Conservation (phyloP, 1,140 invertebrate genomes). For the Zaprionus inermis region DNA sequence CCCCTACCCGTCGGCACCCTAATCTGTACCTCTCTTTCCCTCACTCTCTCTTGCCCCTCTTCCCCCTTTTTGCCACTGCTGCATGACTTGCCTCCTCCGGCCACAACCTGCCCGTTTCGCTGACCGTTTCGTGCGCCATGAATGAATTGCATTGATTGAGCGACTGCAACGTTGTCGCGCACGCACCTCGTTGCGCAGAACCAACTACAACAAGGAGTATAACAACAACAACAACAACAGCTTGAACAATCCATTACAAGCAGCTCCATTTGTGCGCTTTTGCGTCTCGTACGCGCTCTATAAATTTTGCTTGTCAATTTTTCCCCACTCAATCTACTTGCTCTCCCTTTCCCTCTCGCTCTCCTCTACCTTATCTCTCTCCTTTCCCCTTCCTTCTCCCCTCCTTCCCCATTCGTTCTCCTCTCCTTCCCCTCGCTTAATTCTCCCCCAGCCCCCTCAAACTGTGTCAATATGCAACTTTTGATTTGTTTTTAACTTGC, state of each 20-base stretch:
- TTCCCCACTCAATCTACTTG: not conserved
- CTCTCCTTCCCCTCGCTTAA: not conserved
- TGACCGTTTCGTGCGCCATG: conserved; percentile 70
- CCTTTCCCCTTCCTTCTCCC: conserved; percentile 17
- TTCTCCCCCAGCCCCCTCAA: not conserved
- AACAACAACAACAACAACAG: not conserved
- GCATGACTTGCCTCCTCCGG: not conserved
- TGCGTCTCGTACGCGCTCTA: conserved; percentile 48
- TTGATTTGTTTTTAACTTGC: conserved; percentile 72
- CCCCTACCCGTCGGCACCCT: no score
- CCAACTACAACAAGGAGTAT: conserved; percentile 20
- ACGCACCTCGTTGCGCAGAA: conserved; percentile 56
- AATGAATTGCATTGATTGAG: conserved; percentile 81
- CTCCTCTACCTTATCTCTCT: not conserved
- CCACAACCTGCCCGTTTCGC: conserved; percentile 38
- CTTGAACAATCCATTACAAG: not conserved
- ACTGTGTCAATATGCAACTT: conserved; percentile 10
- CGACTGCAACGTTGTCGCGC: conserved; percentile 45
- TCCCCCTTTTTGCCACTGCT: not conserved
- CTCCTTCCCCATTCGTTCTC: not conserved
- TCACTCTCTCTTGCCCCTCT: not conserved
- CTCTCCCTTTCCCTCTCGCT: not conserved
- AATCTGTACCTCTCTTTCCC: not conserved
- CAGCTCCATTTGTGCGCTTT: conserved; percentile 34
- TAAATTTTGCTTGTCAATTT: conserved; percentile 62